Evolutionary conservation across 37 sponge, comb jelly and placozoan species (phyloP).

Genomic region (Ephydatia muelleri): DNA sequence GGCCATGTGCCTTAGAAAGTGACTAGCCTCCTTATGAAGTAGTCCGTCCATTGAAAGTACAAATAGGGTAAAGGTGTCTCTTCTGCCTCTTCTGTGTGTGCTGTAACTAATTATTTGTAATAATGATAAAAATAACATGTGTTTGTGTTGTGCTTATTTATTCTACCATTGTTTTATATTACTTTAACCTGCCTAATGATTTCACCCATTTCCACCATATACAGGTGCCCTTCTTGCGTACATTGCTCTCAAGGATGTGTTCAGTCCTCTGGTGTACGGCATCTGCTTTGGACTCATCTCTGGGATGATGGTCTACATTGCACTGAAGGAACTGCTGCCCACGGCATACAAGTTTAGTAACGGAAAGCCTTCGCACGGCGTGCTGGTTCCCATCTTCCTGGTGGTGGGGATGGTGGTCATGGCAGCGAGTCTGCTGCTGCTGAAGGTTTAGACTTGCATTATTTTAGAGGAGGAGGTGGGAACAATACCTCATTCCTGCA

Average conservation of each 20-base stretch:
- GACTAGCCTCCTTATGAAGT: too few relatives aligned
- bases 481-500: too few relatives aligned
- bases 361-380: neutral
- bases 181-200: neutral
- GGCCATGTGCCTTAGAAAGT: too few relatives aligned
- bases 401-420: constrained; percentile 65
- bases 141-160: too few relatives aligned
- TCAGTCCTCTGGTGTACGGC: constrained; percentile 67
- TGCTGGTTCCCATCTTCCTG: constrained; percentile 29
- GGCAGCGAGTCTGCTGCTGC: constrained; percentile 59
- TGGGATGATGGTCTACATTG: constrained; percentile 80
- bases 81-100: too few relatives aligned
- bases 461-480: too few relatives aligned
- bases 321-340: constrained; percentile 67
- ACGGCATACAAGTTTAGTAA: constrained; percentile 64
- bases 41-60: too few relatives aligned
- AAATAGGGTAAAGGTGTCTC: too few relatives aligned
- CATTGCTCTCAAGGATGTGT: constrained; percentile 45
- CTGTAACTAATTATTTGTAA: too few relatives aligned
- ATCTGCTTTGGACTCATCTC: constrained; percentile 63
- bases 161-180: neutral
- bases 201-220: too few relatives aligned
- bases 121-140: too few relatives aligned
- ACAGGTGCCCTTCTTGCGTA: constrained; percentile 67
- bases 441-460: too few relatives aligned